Evolutionary conservation across 1,140 invertebrate genomes (phyloP), one percentile per base, ranked within the genome.

Genomic region (Heliconius congener): DNA sequence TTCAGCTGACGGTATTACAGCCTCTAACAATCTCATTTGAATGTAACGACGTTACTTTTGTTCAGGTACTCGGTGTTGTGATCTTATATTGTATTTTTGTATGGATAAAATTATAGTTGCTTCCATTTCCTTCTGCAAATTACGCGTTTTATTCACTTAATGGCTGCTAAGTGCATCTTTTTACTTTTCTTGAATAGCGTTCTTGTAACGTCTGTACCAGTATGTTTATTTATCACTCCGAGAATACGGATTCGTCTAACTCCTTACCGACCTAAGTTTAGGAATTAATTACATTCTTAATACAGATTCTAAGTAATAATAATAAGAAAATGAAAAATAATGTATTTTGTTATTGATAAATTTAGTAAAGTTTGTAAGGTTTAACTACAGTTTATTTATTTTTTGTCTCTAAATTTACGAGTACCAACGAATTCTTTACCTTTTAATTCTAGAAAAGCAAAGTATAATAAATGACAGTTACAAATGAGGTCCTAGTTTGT

Each of bases 21-120:
- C 46, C 50, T 73, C 76, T 71, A 77, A 77, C 42, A 34, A 77
- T 77, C 76, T 77, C 71, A 52, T 76, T 80, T 80, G 55, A 57
- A 76, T 73, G 30, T 23, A 76, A 72, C 78, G 74, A 71, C 46
- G 34, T 71, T 76, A 74, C 37, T 78, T 55, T 39, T 55, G 76
- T 55, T 70, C 50, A 71, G 52, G 74, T 18, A 16, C 27, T 2
- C 1, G 0, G 23, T 30, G 27, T 57, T 57, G 55, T 8, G 6
- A 57, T 23, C 55, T 57, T 57, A 57, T 23, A 8, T 37, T 5
- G 55, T 66, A 30, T 66, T 66, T 66, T 66, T 16, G 60, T 66
- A 13, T 13, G 23, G 60, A 66, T 66, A 66, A 30, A 66, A 66
- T 66, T 27, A 30, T 16, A 66, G 23, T 66, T 27, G 23, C 3